Evolutionary conservation across 2,888 invertebrate genomes (phyloP), one percentile per base, ranked within the genome.

Genomic region (Acanthosoma haemorrhoidale): DNA sequence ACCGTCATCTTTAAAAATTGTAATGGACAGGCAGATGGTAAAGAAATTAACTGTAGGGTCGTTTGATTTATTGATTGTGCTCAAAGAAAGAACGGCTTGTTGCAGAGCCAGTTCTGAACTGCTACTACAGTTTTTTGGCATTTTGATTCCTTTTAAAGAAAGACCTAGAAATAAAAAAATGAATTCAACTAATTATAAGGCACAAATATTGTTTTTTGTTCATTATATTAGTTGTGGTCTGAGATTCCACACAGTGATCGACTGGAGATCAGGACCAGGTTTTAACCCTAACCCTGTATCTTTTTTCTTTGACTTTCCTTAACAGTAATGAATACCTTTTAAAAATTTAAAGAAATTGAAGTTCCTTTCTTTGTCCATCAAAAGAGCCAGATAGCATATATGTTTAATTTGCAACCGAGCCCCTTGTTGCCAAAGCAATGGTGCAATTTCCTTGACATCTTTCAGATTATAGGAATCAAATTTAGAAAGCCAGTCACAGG

Each of bases 351-450:
- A 75, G 31, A 85, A 80, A 73, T 82, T 83, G 8, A 83, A 82
- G 2, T 84, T 85, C 66, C 83, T 78, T 60, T 81, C 78, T 61
- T 81, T 80, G 76, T 85, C 85, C 77, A 84, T 83, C 18, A 85
- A 75, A 34, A 85, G 76, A 59, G 81, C 80, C 16, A 81, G 70
- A 71, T 80, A 71, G 32, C 76, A 75, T 41, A 75, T 76, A 2
- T 76, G 73, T 11, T 81, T 74, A 2, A 85, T 74, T 16, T 79
- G 78, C n/a, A 84, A 79, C 0, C 82, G 76, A 36, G 84, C 73
- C 0, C 85, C 85, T 73, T 84, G 80, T 74, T 84, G 83, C 79
- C 83, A 85, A n/a, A 84, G 83, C 70, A 85, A 74, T n/a, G 83
- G 77, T 25, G 81, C 80, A 63, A 84, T 78, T 2, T 77, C 77